Percentiles rank a stretch among this genome's conserved stretches.
Evolutionary conservation across 2,113 vertebrate species (phyloP).

Genomic region (Numida meleagris): DNA sequence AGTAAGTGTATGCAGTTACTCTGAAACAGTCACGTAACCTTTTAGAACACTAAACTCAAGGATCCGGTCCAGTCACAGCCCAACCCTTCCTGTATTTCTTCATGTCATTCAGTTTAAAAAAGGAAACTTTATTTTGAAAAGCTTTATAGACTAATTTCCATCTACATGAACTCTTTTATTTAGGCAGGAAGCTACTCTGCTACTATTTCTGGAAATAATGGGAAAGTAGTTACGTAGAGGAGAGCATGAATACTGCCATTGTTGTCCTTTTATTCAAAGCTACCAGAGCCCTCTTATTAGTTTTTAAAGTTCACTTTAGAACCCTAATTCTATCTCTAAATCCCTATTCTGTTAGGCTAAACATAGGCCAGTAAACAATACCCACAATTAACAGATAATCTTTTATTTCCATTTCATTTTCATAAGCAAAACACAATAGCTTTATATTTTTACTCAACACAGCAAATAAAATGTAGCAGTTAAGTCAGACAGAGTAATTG

Average conservation of each 20-base stretch:
- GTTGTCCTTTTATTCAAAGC: constrained; percentile 28
- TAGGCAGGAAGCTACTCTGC: constrained; percentile 51
- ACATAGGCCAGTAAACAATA: not conserved
- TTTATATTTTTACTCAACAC: not conserved
- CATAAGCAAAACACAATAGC: not conserved
- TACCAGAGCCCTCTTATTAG: constrained; percentile 3
- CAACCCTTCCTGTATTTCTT: constrained; percentile 56
- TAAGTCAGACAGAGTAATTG: not conserved
- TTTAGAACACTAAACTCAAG: constrained; percentile 33
- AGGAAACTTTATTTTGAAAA: constrained; percentile 33
- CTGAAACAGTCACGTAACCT: constrained; percentile 12
- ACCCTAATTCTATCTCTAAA: not conserved
- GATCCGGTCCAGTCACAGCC: constrained; percentile 2
- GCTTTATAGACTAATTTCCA: constrained; percentile 13
- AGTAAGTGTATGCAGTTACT: not conserved
- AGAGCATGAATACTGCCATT: constrained; percentile 33
- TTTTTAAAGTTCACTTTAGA: constrained; percentile 24
- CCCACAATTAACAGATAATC: not conserved
- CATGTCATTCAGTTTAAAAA: not conserved
- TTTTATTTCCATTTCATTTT: not conserved
- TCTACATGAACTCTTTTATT: not conserved
- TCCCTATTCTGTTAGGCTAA: constrained; percentile 15
- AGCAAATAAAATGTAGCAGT: not conserved
- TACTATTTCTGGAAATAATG: constrained; percentile 64
- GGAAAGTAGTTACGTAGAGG: constrained; percentile 29